Evolutionary conservation across 2,888 invertebrate species (phyloP).

Genomic region (Ryuthela nishihirai): DNA sequence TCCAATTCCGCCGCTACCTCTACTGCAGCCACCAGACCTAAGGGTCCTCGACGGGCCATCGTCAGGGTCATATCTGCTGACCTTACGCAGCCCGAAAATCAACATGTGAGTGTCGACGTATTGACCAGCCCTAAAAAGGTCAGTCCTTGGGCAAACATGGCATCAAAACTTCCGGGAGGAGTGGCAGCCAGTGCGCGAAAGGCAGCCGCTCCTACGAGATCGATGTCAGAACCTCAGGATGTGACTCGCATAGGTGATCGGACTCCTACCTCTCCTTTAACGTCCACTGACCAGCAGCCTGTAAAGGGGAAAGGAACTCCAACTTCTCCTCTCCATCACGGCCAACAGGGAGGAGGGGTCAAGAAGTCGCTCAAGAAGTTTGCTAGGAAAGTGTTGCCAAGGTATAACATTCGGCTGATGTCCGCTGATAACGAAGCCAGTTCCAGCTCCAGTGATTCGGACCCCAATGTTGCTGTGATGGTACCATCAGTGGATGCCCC

Average conservation of each 20-base stretch:
- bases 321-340: too few species aligned
- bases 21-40: slow-evolving; percentile 1
- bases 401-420: slow-evolving; percentile 33
- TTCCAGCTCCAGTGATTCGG: background rate
- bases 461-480: background rate
- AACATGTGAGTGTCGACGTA: background rate
- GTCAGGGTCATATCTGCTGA: slow-evolving; percentile 26
- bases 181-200: background rate
- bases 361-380: too few species aligned
- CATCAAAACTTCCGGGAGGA: slow-evolving; percentile 4
- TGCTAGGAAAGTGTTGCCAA: slow-evolving; percentile 21
- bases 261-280: slow-evolving; percentile 6
- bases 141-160: slow-evolving; percentile 10
- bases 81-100: slow-evolving; percentile 16
- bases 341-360: background rate
- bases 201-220: slow-evolving; percentile 11
- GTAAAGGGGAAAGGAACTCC: too few species aligned
- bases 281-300: too few species aligned
- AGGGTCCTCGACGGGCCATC: slow-evolving; percentile 16
- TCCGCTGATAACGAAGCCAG: slow-evolving; percentile 1
- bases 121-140: background rate
- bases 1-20: too few species aligned
- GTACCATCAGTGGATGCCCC: background rate
- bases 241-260: slow-evolving; percentile 4
- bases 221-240: slow-evolving; percentile 28